Percentiles rank a stretch among this genome's conserved stretches.
These are phyloP conservation scores for Arctopsyche grandis DNA, from an alignment of 1,140 invertebrate species.

Conservation along the genomic window DNA sequence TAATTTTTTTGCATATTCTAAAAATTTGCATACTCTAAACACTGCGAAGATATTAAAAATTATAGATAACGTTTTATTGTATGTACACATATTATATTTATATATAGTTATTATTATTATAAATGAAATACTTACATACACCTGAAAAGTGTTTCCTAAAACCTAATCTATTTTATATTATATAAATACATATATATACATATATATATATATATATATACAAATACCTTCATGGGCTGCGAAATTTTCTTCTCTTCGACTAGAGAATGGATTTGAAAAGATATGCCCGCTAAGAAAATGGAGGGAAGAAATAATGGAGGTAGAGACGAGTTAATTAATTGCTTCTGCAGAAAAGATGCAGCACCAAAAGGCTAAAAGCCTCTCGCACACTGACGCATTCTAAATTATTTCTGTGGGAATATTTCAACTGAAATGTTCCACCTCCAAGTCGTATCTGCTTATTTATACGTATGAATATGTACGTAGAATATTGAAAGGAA, in stretches of 20 bases:
- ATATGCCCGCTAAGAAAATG: conserved; percentile 1
- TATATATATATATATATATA: no score
- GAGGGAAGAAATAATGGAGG: conserved; percentile 9
- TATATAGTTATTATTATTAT: no score
- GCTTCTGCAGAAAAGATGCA: conserved; percentile 20
- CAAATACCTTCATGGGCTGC: not conserved
- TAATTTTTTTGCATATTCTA: no score
- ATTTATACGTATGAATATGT: not conserved
- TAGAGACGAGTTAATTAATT: conserved; percentile 24
- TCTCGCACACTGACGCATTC: not conserved
- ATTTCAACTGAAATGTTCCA: not conserved
- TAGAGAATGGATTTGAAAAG: conserved; percentile 15
- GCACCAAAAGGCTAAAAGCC: conserved; percentile 11
- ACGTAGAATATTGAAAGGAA: not conserved
- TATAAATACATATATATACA: no score
- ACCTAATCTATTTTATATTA: no score
- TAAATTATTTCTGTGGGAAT: conserved; percentile 8
- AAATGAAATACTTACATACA: no score
- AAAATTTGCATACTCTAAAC: no score
- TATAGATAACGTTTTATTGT: no score
- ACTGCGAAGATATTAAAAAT: no score
- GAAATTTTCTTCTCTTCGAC: not conserved
- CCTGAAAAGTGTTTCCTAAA: no score
- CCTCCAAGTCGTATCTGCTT: not conserved
- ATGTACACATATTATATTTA: no score